phyloP scores from a whole-genome alignment of 23 tunicate genomes.

The Corella eumyota region DNA sequence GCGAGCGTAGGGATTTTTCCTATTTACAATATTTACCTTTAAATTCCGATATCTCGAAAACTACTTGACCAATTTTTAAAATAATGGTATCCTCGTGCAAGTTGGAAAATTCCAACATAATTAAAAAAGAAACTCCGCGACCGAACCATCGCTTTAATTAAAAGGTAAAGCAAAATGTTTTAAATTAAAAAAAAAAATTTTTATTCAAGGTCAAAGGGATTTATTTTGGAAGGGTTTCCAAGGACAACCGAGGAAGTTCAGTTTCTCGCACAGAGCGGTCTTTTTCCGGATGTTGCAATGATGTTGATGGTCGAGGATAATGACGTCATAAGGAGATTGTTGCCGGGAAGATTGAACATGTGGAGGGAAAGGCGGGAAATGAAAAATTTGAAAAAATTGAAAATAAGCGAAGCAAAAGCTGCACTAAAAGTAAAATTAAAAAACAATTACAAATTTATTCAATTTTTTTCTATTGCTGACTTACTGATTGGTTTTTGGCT shows the following conservation, averaged over 20 bases:
- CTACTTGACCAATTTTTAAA: too few species aligned
- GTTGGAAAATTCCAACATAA: too few species aligned
- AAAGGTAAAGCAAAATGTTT: background rate
- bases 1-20: too few species aligned
- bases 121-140: too few species aligned
- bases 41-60: too few species aligned
- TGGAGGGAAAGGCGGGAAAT: conserved; percentile 72
- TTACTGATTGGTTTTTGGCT: too few species aligned
- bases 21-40: too few species aligned
- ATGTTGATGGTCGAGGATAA: conserved; percentile 74
- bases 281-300: conserved; percentile 81
- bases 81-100: too few species aligned
- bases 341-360: conserved; percentile 54
- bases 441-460: background rate
- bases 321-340: conserved; percentile 59
- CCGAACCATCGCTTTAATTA: too few species aligned
- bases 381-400: conserved; percentile 40
- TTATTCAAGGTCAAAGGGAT: conserved; percentile 62
- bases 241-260: conserved; percentile 83
- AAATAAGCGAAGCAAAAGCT: conserved; percentile 42
- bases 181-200: background rate
- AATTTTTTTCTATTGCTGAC: background rate
- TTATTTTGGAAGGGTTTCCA: conserved; percentile 96
- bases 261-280: conserved; percentile 57
- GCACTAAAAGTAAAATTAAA: conserved; percentile 41